These are phyloP conservation scores for Spodoptera exigua DNA, from an alignment of 2,888 invertebrate species.

Conservation along the genomic window DNA sequence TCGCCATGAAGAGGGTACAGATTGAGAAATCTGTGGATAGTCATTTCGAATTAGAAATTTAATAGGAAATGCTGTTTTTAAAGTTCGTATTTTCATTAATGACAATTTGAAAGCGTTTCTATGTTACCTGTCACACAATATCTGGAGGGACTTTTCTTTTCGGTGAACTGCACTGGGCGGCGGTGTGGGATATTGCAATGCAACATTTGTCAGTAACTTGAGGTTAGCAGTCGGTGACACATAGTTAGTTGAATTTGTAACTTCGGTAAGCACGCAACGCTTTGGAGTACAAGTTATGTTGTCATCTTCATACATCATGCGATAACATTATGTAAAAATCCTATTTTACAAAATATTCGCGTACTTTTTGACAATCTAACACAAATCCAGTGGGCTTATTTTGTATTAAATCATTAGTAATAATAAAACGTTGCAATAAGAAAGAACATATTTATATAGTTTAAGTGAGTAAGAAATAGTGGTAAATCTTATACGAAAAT, in stretches of 20 bases:
- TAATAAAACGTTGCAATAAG: slow-evolving; percentile 21
- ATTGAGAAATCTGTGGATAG: slow-evolving; percentile 85
- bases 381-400: slow-evolving; percentile 78
- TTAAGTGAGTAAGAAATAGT: slow-evolving; percentile 24
- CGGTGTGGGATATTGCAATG: slow-evolving; percentile 87
- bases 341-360: slow-evolving; percentile 79
- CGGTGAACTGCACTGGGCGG: slow-evolving; percentile 86
- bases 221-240: slow-evolving; percentile 92
- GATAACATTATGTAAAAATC: slow-evolving; percentile 85
- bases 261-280: slow-evolving; percentile 87
- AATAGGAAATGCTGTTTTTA: not conserved
- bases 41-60: slow-evolving; percentile 14
- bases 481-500: slow-evolving; percentile 37
- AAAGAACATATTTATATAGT: slow-evolving; percentile 24
- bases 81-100: not conserved
- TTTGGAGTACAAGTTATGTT: slow-evolving; percentile 87
- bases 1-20: slow-evolving; percentile 87
- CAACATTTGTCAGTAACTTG: slow-evolving; percentile 91
- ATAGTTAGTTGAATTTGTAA: slow-evolving; percentile 87
- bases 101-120: slow-evolving; percentile 1
- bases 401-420: slow-evolving; percentile 52
- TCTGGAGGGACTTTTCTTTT: slow-evolving; percentile 90
- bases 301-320: slow-evolving; percentile 87
- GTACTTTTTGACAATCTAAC: slow-evolving; percentile 82
- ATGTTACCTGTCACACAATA: slow-evolving; percentile 89